A percentile compares a stretch with the other conserved stretches of the same genome.
These are phyloP conservation scores for Nemurella pictetii DNA, from an alignment of 2,888 invertebrate genomes.

Conservation along the genomic window DNA sequence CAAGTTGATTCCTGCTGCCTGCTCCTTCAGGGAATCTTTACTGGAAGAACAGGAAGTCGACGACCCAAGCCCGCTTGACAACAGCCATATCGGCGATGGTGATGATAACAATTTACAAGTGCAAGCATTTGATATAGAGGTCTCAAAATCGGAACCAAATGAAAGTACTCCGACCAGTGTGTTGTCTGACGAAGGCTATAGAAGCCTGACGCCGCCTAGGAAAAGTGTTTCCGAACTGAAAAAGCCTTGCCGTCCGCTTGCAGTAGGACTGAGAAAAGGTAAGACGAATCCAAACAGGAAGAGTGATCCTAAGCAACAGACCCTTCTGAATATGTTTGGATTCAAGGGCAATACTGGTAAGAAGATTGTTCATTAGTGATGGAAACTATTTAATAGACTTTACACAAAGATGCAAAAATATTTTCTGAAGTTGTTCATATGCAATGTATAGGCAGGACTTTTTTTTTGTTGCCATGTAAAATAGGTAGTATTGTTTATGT, in stretches of 20 bases:
- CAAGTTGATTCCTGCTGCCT: neutral
- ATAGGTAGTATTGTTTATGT: too few species aligned
- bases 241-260: constrained; percentile 48
- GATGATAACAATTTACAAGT: too few species aligned
- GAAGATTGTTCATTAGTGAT: neutral
- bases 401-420: neutral
- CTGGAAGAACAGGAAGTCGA: constrained; percentile 24
- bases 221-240: constrained; percentile 33
- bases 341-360: constrained; percentile 52
- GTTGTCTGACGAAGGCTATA: constrained; percentile 34
- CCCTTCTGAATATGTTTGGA: constrained; percentile 67
- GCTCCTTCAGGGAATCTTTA: neutral
- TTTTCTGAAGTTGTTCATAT: neutral
- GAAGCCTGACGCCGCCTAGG: constrained; percentile 23
- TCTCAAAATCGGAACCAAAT: neutral
- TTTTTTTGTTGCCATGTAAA: neutral
- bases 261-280: constrained; percentile 47
- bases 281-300: neutral
- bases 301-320: constrained; percentile 54
- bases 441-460: neutral
- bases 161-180: neutral
- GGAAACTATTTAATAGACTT: neutral
- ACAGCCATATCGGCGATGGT: neutral
- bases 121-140: neutral
- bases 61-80: constrained; percentile 14